These are phyloP conservation scores for Dryomyza anilis DNA, from an alignment of 2,888 invertebrate species.

Conservation along the genomic window DNA sequence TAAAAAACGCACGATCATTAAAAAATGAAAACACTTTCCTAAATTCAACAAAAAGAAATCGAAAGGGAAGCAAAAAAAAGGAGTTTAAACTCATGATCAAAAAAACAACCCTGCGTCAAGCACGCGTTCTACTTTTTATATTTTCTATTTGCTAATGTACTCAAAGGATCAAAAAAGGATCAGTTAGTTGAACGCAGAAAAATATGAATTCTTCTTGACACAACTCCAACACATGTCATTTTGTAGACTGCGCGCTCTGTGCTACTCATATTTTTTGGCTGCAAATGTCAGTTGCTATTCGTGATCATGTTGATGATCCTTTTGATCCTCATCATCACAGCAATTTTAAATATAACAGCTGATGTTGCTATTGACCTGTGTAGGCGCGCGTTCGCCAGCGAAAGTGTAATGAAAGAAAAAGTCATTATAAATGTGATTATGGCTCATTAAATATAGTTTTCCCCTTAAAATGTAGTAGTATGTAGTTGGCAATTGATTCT, in stretches of 20 bases:
- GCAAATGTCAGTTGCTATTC: neutral
- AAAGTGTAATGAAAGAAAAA: slow-evolving; percentile 9
- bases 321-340: neutral
- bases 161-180: neutral
- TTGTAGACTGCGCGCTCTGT: neutral
- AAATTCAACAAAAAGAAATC: no score
- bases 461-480: no score
- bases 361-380: neutral
- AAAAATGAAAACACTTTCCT: neutral
- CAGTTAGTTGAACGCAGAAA: neutral
- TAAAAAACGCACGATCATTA: neutral
- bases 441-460: slow-evolving; percentile 22
- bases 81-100: neutral
- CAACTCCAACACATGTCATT: slow-evolving; percentile 24
- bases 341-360: neutral
- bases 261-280: slow-evolving; percentile 7
- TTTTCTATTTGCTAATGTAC: neutral
- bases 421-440: slow-evolving; percentile 15
- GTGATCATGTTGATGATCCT: neutral
- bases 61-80: neutral
- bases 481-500: neutral
- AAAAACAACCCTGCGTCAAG: slow-evolving; percentile 9
- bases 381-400: neutral
- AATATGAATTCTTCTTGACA: slow-evolving; percentile 20
- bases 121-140: slow-evolving; percentile 12